Evolutionary conservation across 2,888 invertebrate genomes (phyloP), one percentile per base, ranked within the genome.

Genomic region (Chorisops tibialis): DNA sequence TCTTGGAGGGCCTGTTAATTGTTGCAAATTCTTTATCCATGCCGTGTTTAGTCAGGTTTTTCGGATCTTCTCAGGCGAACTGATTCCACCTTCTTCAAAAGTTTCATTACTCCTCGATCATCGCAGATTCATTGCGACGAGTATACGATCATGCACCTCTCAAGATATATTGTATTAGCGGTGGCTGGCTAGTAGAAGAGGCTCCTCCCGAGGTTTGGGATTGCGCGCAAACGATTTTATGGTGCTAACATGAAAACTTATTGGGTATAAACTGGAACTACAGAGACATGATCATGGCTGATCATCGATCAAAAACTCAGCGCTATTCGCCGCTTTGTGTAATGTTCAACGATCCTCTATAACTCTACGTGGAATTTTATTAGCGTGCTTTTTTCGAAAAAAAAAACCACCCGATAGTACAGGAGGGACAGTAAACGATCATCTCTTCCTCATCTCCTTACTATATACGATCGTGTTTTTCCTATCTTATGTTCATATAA

Each of bases 241-340:
- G 16, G 18, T 18, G 24, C 18, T 51, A 51, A 35, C 37, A 51
- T 37, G 37, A 14, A 24, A 54, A 54, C 14, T 47, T 41, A 58
- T 47, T 45, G 48, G n/a, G 22, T 35, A 16, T 41, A 38, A 45
- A 43, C 56, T 45, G 35, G 21, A 45, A 47, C 58, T 24, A 45
- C 37, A 47, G 49, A 60, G 60, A 59, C 63, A 49, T 60, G 60
- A 60, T 60, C 59, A 52, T 60, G 52, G 38, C 37, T 59, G 63
- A 63, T 63, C 63, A 63, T 63, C 63, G 60, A 63, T 63, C 63
- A 63, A 63, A 60, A 59, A 60, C 56, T 54, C 60, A 63, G 60
- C 63, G 60, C 52, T 52, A 59, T 63, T 59, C 37, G 56, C 51
- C 54, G 49, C 60, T 37, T n/a, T n/a, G n/a, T n/a, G 45, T 56